phyloP scores from a whole-genome alignment of 2,797 vertebrate species.

The Dromococcyx pavoninus region DNA sequence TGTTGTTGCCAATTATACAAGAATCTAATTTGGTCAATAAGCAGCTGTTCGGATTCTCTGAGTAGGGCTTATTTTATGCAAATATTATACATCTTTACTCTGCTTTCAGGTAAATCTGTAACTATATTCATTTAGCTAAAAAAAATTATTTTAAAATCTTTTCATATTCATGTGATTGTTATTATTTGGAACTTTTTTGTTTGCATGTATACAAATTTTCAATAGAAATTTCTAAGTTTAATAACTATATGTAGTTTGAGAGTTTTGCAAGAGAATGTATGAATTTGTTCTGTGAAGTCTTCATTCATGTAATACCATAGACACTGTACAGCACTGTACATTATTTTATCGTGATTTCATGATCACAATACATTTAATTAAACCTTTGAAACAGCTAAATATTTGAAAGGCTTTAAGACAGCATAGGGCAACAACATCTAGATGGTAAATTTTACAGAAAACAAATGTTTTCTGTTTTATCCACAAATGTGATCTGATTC shows the following conservation, averaged over 20 bases:
- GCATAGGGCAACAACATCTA: neutral
- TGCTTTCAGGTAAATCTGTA: neutral
- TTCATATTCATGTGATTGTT: neutral
- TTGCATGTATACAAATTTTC: neutral
- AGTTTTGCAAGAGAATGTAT: neutral
- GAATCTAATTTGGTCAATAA: neutral
- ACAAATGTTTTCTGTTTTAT: neutral
- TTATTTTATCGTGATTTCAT: neutral
- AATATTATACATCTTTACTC: neutral
- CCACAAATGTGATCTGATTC: neutral
- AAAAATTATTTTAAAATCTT: neutral
- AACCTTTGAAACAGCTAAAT: neutral
- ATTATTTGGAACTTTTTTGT: neutral
- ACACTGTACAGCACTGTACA: neutral
- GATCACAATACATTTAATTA: neutral
- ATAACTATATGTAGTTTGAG: neutral
- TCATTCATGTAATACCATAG: neutral
- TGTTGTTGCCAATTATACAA: neutral
- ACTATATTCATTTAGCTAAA: neutral
- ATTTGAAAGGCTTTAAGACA: neutral
- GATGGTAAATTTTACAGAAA: neutral
- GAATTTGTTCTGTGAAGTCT: neutral
- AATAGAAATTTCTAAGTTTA: neutral
- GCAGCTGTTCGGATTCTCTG: neutral
- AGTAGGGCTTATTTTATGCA: neutral